Conservation (phyloP, 92 coral and sea anemone genomes). For the Pocillopora grandis region DNA sequence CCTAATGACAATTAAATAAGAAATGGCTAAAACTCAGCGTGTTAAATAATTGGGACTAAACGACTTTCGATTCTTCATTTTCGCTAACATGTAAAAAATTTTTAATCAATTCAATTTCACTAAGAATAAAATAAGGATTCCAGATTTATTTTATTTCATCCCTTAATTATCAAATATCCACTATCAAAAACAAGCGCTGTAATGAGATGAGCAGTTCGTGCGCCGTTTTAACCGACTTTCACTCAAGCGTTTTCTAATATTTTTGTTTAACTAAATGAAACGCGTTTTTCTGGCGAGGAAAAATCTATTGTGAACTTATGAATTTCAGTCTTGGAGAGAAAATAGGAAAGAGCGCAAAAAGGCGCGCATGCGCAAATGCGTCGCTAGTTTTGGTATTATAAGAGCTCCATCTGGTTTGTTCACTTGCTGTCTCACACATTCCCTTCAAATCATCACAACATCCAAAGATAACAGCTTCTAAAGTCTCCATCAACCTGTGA, state of each 20-base stretch:
- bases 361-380: conserved; percentile 45
- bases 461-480: conserved; percentile 1
- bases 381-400: conserved; percentile 40
- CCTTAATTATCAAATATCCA: neutral
- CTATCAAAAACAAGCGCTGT: neutral
- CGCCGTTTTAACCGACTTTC: neutral
- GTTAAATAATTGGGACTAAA: conserved; percentile 24
- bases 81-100: neutral
- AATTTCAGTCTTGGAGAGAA: too few species aligned
- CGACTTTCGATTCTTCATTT: conserved; percentile 4
- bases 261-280: neutral
- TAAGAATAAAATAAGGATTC: neutral
- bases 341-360: neutral
- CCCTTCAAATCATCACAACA: conserved; percentile 6
- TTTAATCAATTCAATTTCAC: neutral
- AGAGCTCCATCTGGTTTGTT: conserved; percentile 17
- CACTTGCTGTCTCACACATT: conserved; percentile 34
- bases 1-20: conserved; percentile 3
- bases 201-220: neutral
- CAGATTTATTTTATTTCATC: neutral
- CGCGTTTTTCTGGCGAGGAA: neutral
- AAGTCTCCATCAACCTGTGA: conserved; percentile 1
- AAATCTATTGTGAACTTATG: too few species aligned
- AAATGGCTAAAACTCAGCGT: conserved; percentile 26
- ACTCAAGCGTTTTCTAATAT: neutral